Conservation (phyloP, 2,797 vertebrate species). For the Acrossocheilus fasciatus region DNA sequence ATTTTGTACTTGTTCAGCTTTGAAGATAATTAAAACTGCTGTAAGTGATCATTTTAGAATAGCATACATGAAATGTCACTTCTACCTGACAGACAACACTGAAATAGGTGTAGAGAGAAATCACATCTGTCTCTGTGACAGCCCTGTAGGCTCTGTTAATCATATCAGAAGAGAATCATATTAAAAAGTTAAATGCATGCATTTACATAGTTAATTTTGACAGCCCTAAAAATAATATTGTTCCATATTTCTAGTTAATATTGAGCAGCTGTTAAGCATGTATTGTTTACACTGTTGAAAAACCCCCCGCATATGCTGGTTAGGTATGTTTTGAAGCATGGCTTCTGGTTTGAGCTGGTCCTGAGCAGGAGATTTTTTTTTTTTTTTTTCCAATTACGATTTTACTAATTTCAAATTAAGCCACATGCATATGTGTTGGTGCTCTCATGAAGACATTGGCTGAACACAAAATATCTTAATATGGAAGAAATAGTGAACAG, state of each 20-base stretch:
- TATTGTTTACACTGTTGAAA: not conserved
- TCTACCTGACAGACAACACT: not conserved
- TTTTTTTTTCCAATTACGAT: too few species aligned
- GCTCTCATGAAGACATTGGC: not conserved
- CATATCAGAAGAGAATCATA: not conserved
- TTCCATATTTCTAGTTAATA: not conserved
- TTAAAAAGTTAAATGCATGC: not conserved
- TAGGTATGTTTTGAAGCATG: too few species aligned
- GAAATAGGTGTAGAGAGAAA: not conserved
- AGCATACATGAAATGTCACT: not conserved
- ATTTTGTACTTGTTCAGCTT: constrained; percentile 1
- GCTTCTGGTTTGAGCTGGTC: too few species aligned
- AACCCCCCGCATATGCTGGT: too few species aligned
- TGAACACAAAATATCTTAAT: not conserved
- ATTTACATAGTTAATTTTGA: not conserved
- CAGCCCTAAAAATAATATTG: not conserved
- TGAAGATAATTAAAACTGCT: not conserved
- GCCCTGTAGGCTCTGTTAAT: not conserved
- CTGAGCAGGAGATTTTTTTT: too few species aligned
- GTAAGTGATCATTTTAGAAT: not conserved
- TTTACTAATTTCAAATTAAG: too few species aligned
- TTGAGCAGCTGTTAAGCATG: not conserved
- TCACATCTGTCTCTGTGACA: not conserved
- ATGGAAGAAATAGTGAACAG: not conserved
- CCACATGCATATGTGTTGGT: too few species aligned